Evolutionary conservation across 2,888 invertebrate genomes (phyloP).

Genomic region (Eristalis intricaria): DNA sequence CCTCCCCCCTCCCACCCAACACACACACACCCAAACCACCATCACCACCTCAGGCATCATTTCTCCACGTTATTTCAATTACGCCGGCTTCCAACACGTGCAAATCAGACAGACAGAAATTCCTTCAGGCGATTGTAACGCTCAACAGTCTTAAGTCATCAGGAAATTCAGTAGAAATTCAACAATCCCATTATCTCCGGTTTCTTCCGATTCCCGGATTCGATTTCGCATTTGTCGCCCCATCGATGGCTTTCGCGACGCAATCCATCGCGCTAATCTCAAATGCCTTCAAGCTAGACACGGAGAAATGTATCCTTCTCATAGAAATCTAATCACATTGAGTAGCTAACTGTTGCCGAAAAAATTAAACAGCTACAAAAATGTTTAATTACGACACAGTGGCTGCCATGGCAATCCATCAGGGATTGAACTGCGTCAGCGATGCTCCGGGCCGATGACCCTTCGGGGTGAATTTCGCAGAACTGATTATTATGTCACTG

Average conservation of each 20-base stretch:
- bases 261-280: not conserved
- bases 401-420: not conserved
- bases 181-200: not conserved
- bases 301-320: not conserved
- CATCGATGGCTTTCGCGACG: not conserved
- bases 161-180: not conserved
- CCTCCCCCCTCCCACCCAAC: no score
- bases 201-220: not conserved
- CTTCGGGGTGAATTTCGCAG: not conserved
- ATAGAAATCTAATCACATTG: not conserved
- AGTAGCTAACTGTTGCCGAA: not conserved
- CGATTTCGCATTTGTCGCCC: not conserved
- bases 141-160: not conserved
- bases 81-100: not conserved
- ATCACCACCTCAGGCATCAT: no score
- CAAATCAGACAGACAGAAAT: not conserved
- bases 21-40: no score
- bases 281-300: not conserved
- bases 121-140: not conserved
- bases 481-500: not conserved
- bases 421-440: not conserved
- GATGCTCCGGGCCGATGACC: not conserved
- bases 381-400: not conserved
- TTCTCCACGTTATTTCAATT: no score
- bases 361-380: not conserved